Evolutionary conservation across 2,113 vertebrate genomes (phyloP), one percentile per base, ranked within the genome.

Genomic region (Nibea coibor): DNA sequence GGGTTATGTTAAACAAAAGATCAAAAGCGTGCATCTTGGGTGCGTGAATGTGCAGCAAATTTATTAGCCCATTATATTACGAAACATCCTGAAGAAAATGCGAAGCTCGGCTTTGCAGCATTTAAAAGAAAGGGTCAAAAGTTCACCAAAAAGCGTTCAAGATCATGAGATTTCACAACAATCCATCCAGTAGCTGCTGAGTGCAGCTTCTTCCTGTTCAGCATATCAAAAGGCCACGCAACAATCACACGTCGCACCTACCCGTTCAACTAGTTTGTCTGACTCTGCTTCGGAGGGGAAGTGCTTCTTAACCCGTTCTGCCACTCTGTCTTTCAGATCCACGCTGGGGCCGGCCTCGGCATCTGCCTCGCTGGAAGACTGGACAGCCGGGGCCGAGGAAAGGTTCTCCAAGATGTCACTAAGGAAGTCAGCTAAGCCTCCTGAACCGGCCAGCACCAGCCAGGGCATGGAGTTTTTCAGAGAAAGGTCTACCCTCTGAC

Each of bases 381-480:
- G 84, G 20, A 45, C 61, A 1, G 26, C 57, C 3, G 88, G 48
- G 0, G 75, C 54, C 4, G 83, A 87, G 0, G 91, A 93, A 64
- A 90, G 81, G 11, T 95, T 96, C 80, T 95, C 94, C 77, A 97
- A 58, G 22, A 96, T 57, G 63, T 97, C 96, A 0, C 93, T 94
- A 83, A 98, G 64, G 82, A 96, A 94, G 86, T 97, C 96, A 0
- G 97, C 96, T 10, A 95, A 83, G 1, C 97, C 97, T 28, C 97
- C 97, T 0, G 97, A 96, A 1, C 96, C 96, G 0, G 95, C 96
- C 84, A 97, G 91, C 54, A 98, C 90, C 75, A 98, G 92, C 93
- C 97, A 98, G 62, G 96, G 97, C 62, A 96, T 95, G 45, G 87
- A 93, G 39, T 62, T 95, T 72, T 94, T 94, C 8, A 96, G 88